Base-by-base conservation (phyloP, 2,113 vertebrate species). In the Grus americana region DNA sequence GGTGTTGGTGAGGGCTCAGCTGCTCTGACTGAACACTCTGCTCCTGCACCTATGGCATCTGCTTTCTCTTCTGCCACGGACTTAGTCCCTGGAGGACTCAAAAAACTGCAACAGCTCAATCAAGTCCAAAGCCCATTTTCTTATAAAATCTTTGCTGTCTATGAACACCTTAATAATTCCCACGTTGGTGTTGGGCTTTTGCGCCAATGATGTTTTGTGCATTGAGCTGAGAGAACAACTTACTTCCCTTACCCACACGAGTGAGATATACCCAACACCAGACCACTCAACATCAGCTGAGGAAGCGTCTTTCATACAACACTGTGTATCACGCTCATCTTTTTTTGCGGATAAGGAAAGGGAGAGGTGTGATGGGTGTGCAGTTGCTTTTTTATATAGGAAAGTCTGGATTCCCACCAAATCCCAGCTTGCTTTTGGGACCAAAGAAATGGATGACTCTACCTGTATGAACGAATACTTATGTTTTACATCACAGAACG, bases 241-340 rank as follows among this genome's bases (percentile, higher is more conserved):
- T 8, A 13, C 10, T 82, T 88, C 24, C 52, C 54, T 80, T 67
- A 46, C 40, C 63, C 49, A 36, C 38, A 32, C 0, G 4, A 13
- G 16, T 6, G 58, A 52, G 61, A 22, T 22, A 9, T 0, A 59
- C 44, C 30, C 65, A 57, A 38, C 36, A 13, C 15, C 65, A 86
- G 38, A 55, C n/a, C 44, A n/a, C 16, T 15, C 1, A 2, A 16
- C 57, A 47, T 20, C 27, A 73, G 13, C 65, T 5, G 4, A 36
- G 30, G 42, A 20, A 86, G 8, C 0, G 0, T 29, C 29, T 84
- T 80, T 32, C 11, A 30, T 20, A 22, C 32, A 29, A 5, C 42
- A 7, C 2, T 0, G 12, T 0, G 0, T 12, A 2, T 4, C 42
- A 61, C 6, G 70, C 14, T 82, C 1, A 0, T 40, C 38, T 36